Evolutionary conservation across 2,888 invertebrate species (phyloP), one percentile per base, ranked within the genome.

Genomic region (Strigamia transsilvanica): DNA sequence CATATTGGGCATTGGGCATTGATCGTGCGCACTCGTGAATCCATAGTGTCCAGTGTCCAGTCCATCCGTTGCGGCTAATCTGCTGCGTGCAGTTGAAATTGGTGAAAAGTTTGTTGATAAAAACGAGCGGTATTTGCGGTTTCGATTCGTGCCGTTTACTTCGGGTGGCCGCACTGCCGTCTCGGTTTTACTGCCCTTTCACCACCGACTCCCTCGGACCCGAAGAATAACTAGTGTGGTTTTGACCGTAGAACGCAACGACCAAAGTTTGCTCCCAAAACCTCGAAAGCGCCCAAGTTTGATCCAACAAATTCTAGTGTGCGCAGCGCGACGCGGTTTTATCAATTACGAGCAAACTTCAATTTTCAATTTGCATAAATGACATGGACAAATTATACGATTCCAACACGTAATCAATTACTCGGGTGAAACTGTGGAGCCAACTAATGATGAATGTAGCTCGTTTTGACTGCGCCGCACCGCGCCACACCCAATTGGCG

Each of bases 121-220:
- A 27, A 32, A 73, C 7, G 73, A 73, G 73, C 15, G 73, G 73
- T 73, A 27, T 73, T 73, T 32, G 73, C 73, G 73, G 73, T 73
- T 32, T 27, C 18, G 73, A 12, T 73, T 4, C 73, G 73, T 73
- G 73, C 32, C 27, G 23, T 73, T 73, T 73, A 73, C 13, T 73
- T 27, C 73, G 73, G 27, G 27, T 32, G 32, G 27, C 27, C 73
- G 73, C 73, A 32, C n/a, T 9, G 32, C 32, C 12, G 27, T 73
- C 73, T 73, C 27, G 73, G 27, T 32, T 32, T 73, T 32, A 73
- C 73, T 73, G 73, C 73, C 73, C 73, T 73, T 73, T 73, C 73
- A 73, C 27, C 73, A 32, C 73, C 73, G 73, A 73, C 73, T 21
- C 12, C 32, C 27, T 15, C 32, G 73, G 56, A 32, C 73, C 73